These are phyloP conservation scores for Drosophila quadrilineata DNA, from an alignment of 1,140 invertebrate genomes.

Conservation along the genomic window DNA sequence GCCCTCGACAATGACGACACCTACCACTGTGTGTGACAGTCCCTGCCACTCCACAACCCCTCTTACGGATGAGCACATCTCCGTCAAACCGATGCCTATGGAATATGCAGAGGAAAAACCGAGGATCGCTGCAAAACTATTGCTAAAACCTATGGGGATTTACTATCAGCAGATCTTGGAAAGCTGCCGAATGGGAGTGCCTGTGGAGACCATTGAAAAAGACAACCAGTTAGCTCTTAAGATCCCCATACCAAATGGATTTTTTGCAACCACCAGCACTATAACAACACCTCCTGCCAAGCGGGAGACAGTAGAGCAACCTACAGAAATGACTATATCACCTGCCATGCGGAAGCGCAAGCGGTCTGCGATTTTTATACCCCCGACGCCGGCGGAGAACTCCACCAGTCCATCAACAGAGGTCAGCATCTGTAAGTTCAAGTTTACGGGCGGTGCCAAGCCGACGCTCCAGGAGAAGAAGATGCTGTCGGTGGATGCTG, in stretches of 20 bases:
- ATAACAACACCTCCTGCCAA: constrained; percentile 12
- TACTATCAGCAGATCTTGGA: constrained; percentile 88
- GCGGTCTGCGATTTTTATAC: constrained; percentile 90
- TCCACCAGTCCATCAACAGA: constrained; percentile 88
- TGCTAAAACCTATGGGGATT: constrained; percentile 88
- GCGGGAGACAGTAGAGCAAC: constrained; percentile 11
- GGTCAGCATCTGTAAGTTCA: constrained; percentile 95
- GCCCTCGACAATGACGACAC: constrained; percentile 25
- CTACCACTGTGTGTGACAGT: constrained; percentile 45
- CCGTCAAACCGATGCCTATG: constrained; percentile 21
- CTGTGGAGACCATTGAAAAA: constrained; percentile 74
- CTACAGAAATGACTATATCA: constrained; percentile 21
- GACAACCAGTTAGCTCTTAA: constrained; percentile 75
- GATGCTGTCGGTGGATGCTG: constrained; percentile 92
- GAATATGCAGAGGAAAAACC: constrained; percentile 41
- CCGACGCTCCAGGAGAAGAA: constrained; percentile 94
- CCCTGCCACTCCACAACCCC: constrained; percentile 61
- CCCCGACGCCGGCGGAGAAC: constrained; percentile 88
- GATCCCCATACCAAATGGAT: constrained; percentile 71
- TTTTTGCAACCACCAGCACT: constrained; percentile 40
- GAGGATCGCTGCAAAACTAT: constrained; percentile 56
- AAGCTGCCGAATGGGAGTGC: constrained; percentile 50
- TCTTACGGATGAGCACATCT: constrained; percentile 29
- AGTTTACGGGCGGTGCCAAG: constrained; percentile 94
- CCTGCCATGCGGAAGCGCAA: constrained; percentile 86